Evolutionary conservation across 1,140 invertebrate species (phyloP).

Genomic region (Leptinotarsa lineolata): DNA sequence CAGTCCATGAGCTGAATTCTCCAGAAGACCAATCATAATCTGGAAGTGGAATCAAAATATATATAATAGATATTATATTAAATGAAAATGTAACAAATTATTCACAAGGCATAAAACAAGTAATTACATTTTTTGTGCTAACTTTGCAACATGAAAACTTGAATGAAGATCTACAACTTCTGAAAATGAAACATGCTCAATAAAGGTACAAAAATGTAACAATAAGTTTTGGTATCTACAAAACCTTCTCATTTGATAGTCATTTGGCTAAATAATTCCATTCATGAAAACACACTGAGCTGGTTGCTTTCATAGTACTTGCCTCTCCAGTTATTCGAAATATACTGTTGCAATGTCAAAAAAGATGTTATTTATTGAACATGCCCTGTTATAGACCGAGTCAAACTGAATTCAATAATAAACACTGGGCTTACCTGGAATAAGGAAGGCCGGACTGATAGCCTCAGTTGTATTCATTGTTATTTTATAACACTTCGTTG

Average conservation of each 20-base stretch:
- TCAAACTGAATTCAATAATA: conserved; percentile 22
- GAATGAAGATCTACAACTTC: not conserved
- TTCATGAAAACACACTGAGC: no score
- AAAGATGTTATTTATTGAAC: no score
- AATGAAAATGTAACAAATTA: conserved; percentile 4
- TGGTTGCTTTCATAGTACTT: no score
- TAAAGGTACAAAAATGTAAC: not conserved
- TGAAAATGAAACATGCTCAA: no score
- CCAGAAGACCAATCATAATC: conserved; percentile 81
- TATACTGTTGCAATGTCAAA: no score
- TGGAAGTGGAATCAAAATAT: conserved; percentile 48
- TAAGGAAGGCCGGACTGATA: conserved; percentile 78
- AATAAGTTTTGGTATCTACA: not conserved
- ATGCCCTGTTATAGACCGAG: conserved; percentile 22
- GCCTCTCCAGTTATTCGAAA: no score
- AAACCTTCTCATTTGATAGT: no score
- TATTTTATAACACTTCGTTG: conserved; percentile 72
- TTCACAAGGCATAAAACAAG: not conserved
- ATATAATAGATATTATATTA: conserved; percentile 25
- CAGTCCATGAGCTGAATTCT: conserved; percentile 87
- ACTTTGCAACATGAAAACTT: not conserved
- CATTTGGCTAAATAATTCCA: no score
- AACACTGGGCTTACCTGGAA: conserved; percentile 62
- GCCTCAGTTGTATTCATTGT: conserved; percentile 75
- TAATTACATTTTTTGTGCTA: no score